phyloP scores from a whole-genome alignment of 2,113 vertebrate species.

The Leucoraja erinaceus region DNA sequence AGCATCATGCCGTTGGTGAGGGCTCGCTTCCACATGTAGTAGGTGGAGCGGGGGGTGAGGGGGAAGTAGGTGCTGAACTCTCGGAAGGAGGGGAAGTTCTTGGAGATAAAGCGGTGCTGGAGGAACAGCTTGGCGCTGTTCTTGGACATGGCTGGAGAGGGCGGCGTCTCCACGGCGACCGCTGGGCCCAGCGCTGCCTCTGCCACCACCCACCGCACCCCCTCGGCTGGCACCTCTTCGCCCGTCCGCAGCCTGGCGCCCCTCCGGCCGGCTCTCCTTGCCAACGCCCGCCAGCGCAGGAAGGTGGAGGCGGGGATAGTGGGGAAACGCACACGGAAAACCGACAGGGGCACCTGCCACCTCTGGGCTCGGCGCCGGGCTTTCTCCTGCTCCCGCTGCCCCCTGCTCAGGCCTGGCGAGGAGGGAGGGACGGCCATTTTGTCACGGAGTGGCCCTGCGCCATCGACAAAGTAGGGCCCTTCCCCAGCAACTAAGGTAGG shows the following conservation, averaged over 20 bases:
- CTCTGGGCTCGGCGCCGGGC: slow-evolving; percentile 69
- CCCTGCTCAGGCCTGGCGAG: slow-evolving; percentile 52
- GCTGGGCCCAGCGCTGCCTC: neutral
- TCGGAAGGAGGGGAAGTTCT: slow-evolving; percentile 87
- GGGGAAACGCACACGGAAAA: slow-evolving; percentile 78
- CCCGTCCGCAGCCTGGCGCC: neutral
- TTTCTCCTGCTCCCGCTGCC: slow-evolving; percentile 55
- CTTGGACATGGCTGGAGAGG: slow-evolving; percentile 79
- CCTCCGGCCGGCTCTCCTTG: slow-evolving; percentile 38
- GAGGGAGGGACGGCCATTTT: neutral
- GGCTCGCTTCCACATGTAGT: slow-evolving; percentile 97
- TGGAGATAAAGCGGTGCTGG: slow-evolving; percentile 84
- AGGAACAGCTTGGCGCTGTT: slow-evolving; percentile 91
- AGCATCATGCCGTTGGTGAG: slow-evolving; percentile 81
- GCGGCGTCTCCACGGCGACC: slow-evolving; percentile 43
- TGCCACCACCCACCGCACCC: neutral
- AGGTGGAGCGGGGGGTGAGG: slow-evolving; percentile 83
- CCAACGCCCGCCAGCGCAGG: slow-evolving; percentile 73
- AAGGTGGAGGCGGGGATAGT: slow-evolving; percentile 72
- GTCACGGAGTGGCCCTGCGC: no score
- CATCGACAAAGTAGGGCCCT: no score
- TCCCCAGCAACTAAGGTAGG: no score
- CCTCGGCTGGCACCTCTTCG: slow-evolving; percentile 5
- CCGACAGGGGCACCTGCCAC: slow-evolving; percentile 68
- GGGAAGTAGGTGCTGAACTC: slow-evolving; percentile 88